Conservation (phyloP, 2,113 vertebrate species). For the Otis tarda region DNA sequence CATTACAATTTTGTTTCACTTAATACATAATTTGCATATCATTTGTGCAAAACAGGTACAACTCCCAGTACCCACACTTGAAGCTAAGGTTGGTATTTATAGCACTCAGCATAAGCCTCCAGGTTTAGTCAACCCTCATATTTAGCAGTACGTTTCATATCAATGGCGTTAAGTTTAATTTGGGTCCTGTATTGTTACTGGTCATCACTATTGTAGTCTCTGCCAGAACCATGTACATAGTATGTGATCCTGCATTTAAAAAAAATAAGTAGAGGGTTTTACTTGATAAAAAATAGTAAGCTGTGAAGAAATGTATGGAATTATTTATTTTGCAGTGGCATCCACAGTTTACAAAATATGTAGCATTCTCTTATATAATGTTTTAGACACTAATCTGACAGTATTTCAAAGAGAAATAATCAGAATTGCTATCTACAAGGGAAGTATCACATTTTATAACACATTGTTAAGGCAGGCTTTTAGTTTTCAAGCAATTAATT, state of each 20-base stretch:
- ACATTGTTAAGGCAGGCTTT: neutral
- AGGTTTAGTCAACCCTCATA: neutral
- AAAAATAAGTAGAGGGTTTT: neutral
- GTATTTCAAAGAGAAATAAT: neutral
- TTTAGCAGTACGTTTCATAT: neutral
- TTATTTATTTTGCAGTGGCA: neutral
- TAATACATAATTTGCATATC: neutral
- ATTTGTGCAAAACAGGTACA: neutral
- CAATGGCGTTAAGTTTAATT: neutral
- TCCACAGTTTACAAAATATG: neutral
- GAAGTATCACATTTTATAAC: neutral
- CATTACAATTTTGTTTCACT: neutral
- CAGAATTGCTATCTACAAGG: neutral
- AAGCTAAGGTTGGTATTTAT: neutral
- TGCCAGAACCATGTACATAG: neutral
- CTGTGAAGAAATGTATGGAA: neutral
- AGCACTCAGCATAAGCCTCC: neutral
- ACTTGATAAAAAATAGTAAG: neutral
- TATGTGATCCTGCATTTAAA: neutral
- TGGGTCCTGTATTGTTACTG: neutral
- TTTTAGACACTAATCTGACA: neutral
- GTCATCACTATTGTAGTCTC: neutral
- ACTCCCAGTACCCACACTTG: neutral
- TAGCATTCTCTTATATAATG: neutral
- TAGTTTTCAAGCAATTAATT: slow-evolving; percentile 21